Evolutionary conservation across 2,888 invertebrate species (phyloP), one percentile per base, ranked within the genome.

Genomic region (Mythimna lalbum): DNA sequence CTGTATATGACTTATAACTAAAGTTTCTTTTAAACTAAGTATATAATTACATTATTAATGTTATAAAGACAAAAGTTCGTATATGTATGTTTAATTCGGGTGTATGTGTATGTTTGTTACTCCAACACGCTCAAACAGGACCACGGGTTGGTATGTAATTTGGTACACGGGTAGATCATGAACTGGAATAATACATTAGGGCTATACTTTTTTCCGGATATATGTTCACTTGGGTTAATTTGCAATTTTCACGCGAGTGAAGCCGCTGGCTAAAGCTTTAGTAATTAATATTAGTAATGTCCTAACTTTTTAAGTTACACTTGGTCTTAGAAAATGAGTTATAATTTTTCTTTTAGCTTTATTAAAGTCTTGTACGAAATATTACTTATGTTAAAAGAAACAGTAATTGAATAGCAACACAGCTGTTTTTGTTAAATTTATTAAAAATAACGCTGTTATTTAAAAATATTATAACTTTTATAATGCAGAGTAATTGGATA

Each of bases 261-360:
- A 43, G 14, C 2, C 43, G 17, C 43, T 43, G 14, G 17, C 2
- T 19, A 5, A 43, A 43, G 4, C 43, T n/a, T n/a, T 71, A 43
- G 31, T 57, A 39, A 36, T 14, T 1, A 33, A 43, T 33, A 19
- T 56, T 27, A 69, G 43, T 50, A 52, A 50, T 23, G n/a, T 9
- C 4, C 23, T 19, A 70, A 77, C 77, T 63, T 70, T 52, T 31
- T 27, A 63, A 55, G 31, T 62, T 36, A 76, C n/a, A 19, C 19
- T 57, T 55, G 5, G 14, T 36, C n/a, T 43, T 10, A 43, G n/a
- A 12, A 47, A 72, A 59, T 19, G 53, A 77, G n/a, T 33, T 12
- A 39, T 52, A 31, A 43, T 49, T 70, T 77, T 50, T 53, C 49
- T 47, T 56, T 47, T 7, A 14, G n/a, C 56, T 57, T 64, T 75